phyloP scores from a whole-genome alignment of 35 echinoderm and acorn worm genomes.

The Holothuria glaberrima region DNA sequence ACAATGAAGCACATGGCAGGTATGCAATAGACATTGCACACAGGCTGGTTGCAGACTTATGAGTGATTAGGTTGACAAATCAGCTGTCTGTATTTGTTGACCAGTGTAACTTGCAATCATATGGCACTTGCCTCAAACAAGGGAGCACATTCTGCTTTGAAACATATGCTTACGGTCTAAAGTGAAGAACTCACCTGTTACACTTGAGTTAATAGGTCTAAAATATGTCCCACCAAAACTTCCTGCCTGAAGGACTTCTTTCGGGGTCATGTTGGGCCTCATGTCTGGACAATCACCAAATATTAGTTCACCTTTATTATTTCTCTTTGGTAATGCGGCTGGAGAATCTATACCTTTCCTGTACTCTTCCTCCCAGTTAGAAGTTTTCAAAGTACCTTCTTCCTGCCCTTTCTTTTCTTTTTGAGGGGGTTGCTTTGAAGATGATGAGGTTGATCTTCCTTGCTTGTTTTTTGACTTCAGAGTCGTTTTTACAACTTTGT shows the following conservation, averaged over 20 bases:
- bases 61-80: too few relatives aligned
- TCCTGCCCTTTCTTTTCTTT: not conserved
- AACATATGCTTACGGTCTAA: too few relatives aligned
- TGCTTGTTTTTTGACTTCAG: not conserved
- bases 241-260: slow-evolving; percentile 84
- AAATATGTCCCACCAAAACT: slow-evolving; percentile 93
- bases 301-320: slow-evolving; percentile 69
- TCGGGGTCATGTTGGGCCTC: slow-evolving; percentile 75
- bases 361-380: slow-evolving; percentile 49
- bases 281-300: slow-evolving; percentile 72
- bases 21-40: too few relatives aligned
- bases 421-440: not conserved
- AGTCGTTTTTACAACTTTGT: not conserved
- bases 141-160: too few relatives aligned
- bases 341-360: slow-evolving; percentile 36
- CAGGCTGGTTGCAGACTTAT: too few relatives aligned
- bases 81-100: too few relatives aligned
- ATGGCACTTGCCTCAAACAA: too few relatives aligned
- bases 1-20: too few relatives aligned
- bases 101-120: too few relatives aligned
- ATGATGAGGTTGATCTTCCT: not conserved
- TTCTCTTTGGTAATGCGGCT: slow-evolving; percentile 67
- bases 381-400: not conserved
- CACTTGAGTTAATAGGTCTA: slow-evolving; percentile 84
- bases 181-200: slow-evolving; percentile 68